A percentile compares a stretch with the other conserved stretches of the same genome.
These are phyloP conservation scores for Solen grandis DNA, from an alignment of 1,140 invertebrate species.

Conservation along the genomic window DNA sequence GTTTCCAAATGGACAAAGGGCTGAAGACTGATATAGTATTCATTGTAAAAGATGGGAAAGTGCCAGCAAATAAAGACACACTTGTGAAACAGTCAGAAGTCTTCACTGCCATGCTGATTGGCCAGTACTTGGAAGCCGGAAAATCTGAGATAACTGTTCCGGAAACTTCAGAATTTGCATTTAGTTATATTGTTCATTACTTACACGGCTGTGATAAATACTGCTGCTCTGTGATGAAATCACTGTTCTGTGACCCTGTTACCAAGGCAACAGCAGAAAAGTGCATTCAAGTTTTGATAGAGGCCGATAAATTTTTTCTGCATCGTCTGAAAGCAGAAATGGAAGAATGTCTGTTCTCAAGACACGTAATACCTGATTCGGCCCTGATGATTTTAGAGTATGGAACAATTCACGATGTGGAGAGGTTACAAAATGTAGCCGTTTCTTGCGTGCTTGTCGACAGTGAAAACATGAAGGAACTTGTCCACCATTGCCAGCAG, in stretches of 20 bases:
- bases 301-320: conserved; percentile 35
- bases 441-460: conserved; percentile 29
- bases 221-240: conserved; percentile 28
- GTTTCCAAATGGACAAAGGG: no score
- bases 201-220: conserved; percentile 62
- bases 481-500: background rate
- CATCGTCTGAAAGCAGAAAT: background rate
- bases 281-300: conserved; percentile 10
- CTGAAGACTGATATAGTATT: conserved; percentile 37
- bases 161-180: conserved; percentile 54
- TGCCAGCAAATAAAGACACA: conserved; percentile 49
- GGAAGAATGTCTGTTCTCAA: conserved; percentile 1
- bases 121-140: conserved; percentile 65
- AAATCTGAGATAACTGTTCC: conserved; percentile 59
- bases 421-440: background rate
- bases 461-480: background rate
- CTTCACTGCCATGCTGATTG: conserved; percentile 71
- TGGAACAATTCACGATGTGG: conserved; percentile 18
- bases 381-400: conserved; percentile 11
- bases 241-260: background rate
- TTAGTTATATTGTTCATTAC: conserved; percentile 59
- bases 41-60: conserved; percentile 35
- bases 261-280: background rate
- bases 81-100: conserved; percentile 60
- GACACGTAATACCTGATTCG: conserved; percentile 14